Base-by-base conservation (phyloP, 2,113 vertebrate genomes). In the Eira barbara region DNA sequence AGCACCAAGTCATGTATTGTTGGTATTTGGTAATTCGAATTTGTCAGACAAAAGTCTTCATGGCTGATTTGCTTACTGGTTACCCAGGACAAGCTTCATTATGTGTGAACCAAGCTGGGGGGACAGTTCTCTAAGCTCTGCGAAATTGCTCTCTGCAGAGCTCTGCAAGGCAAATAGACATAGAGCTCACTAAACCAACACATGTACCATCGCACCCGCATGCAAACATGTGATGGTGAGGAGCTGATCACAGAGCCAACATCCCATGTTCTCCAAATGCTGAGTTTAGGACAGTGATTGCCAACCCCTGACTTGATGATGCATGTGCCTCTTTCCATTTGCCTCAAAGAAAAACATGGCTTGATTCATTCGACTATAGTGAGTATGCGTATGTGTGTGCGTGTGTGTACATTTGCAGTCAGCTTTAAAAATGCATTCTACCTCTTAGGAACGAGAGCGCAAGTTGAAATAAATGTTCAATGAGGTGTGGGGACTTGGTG, bases 31-130 rank as follows among this genome's bases (percentile, higher is more conserved):
- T 91, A 47, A 91, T 93, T 95, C 82, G 86, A 94, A 98, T 98
- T 97, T 98, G 81, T 92, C 55, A 97, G 78, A 95, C 88, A 97
- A 82, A 96, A 86, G 39, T 96, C 94, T 89, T 87, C 93, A 96
- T 91, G 96, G 92, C 69, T 97, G 65, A 98, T 95, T 98, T 97
- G 93, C 85, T 96, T 95, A 49, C 59, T 69, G 65, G 63, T 61
- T 87, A 31, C 39, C 84, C 13, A 63, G n/a, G 74, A 42, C 63
- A 92, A 95, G 81, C 84, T 88, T 87, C 69, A 74, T 81, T 89
- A 52, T 55, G 4, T 42, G 74, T 91, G 92, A 94, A 55, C 17
- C 42, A 71, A n/a, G 71, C 76, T 42, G 69, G 65, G 55, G 39
- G 55, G 31, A 76, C 34, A 84, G 79, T 49, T 69, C 42, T 92